Percentiles rank a stretch among this genome's conserved stretches.
Conservation (phyloP, 2,113 vertebrate species). For the Turdus rufiventris region DNA sequence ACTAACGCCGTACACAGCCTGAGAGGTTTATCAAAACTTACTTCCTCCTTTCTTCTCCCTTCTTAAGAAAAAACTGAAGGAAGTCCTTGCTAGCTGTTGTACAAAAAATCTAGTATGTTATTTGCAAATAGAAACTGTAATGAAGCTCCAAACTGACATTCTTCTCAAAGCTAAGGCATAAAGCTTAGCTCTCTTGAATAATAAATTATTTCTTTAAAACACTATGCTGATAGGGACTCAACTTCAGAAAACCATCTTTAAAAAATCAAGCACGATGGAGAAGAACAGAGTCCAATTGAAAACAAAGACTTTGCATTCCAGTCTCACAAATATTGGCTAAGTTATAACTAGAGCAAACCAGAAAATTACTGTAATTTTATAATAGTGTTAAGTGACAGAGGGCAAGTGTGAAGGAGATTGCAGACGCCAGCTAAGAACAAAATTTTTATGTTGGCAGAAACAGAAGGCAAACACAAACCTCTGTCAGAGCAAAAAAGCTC, state of each 20-base stretch:
- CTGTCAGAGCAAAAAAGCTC: neutral
- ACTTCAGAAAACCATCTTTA: neutral
- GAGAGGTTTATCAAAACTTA: neutral
- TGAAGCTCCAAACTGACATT: neutral
- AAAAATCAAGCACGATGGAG: neutral
- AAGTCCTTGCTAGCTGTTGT: neutral
- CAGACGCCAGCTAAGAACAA: neutral
- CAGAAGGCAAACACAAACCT: neutral
- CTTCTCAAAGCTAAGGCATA: neutral
- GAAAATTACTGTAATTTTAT: neutral
- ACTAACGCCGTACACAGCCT: neutral
- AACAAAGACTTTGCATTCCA: neutral
- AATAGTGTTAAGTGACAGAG: neutral
- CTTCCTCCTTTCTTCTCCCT: neutral
- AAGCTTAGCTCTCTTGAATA: neutral
- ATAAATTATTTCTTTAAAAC: neutral
- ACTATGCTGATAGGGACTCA: neutral
- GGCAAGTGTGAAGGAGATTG: neutral
- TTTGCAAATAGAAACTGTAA: neutral
- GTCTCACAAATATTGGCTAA: neutral
- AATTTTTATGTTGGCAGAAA: neutral
- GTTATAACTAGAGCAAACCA: neutral
- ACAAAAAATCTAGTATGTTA: neutral
- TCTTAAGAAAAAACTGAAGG: neutral
- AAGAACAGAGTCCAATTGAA: neutral